These are phyloP conservation scores for Gryllus bimaculatus DNA, from an alignment of 1,140 invertebrate species.

Conservation along the genomic window DNA sequence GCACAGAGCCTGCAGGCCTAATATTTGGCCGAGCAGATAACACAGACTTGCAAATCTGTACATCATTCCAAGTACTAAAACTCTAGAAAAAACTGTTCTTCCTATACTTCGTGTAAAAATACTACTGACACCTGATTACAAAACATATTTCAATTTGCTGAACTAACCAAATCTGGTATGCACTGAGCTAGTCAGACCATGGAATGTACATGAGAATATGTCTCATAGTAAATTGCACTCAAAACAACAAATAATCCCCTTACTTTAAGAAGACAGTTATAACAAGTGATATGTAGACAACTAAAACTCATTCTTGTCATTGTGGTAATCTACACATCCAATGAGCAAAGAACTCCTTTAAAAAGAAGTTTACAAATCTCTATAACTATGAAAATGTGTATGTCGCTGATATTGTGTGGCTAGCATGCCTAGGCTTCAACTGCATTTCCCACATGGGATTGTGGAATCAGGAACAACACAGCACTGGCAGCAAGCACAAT, in stretches of 20 bases:
- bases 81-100: conserved; percentile 5
- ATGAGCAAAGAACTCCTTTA: not conserved
- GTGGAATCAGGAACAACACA: not conserved
- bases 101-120: not conserved
- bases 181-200: not conserved
- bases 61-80: conserved; percentile 2
- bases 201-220: not conserved
- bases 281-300: not conserved
- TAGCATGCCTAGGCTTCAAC: not conserved
- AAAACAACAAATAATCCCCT: conserved; percentile 5
- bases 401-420: not conserved
- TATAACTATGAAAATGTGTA: not conserved
- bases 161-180: not conserved
- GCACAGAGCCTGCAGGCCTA: not conserved
- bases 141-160: conserved; percentile 1
- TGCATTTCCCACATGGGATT: not conserved
- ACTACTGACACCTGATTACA: not conserved
- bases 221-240: not conserved
- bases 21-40: not conserved
- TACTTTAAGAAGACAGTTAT: conserved; percentile 1
- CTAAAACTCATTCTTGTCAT: conserved; percentile 5
- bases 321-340: conserved; percentile 1
- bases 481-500: not conserved
- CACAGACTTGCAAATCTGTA: conserved; percentile 4
- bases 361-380: not conserved